These are phyloP conservation scores for Scaptomyza pallida DNA, from an alignment of 1,140 invertebrate genomes.

Conservation along the genomic window DNA sequence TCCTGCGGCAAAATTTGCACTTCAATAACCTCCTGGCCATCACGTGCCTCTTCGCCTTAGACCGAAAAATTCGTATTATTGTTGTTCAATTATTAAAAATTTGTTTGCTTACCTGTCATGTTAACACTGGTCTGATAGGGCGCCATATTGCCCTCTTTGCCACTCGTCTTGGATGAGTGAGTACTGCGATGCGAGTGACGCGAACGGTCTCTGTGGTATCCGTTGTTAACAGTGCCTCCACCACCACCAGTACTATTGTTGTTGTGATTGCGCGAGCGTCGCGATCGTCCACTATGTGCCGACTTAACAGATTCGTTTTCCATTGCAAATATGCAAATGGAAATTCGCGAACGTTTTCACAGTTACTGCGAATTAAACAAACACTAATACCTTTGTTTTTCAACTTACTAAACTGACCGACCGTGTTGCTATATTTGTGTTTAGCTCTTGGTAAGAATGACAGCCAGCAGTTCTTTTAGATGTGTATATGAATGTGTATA, in stretches of 20 bases:
- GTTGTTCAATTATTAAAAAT: too few species aligned
- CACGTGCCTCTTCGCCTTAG: constrained; percentile 73
- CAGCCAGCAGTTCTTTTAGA: constrained; percentile 68
- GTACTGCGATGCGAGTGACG: constrained; percentile 82
- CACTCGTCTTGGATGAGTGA: constrained; percentile 77
- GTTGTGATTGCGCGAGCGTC: constrained; percentile 82
- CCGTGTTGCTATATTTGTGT: constrained; percentile 74
- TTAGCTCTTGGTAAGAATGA: constrained; percentile 68
- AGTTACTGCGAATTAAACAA: constrained; percentile 9
- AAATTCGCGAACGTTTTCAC: constrained; percentile 37
- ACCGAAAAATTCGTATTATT: not conserved
- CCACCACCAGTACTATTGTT: constrained; percentile 67
- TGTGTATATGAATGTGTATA: constrained; percentile 20
- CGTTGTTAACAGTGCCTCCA: constrained; percentile 71
- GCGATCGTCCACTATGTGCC: constrained; percentile 83
- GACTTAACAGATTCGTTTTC: constrained; percentile 84
- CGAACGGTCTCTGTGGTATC: constrained; percentile 78
- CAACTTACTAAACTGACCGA: constrained; percentile 41
- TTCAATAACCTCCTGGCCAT: constrained; percentile 93
- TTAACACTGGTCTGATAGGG: constrained; percentile 92
- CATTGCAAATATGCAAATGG: constrained; percentile 63
- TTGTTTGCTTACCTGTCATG: constrained; percentile 86
- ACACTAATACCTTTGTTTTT: constrained; percentile 31
- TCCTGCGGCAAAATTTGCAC: constrained; percentile 97
- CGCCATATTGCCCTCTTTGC: constrained; percentile 86